phyloP scores from a whole-genome alignment of 2,797 vertebrate species.

The Cuculus canorus region DNA sequence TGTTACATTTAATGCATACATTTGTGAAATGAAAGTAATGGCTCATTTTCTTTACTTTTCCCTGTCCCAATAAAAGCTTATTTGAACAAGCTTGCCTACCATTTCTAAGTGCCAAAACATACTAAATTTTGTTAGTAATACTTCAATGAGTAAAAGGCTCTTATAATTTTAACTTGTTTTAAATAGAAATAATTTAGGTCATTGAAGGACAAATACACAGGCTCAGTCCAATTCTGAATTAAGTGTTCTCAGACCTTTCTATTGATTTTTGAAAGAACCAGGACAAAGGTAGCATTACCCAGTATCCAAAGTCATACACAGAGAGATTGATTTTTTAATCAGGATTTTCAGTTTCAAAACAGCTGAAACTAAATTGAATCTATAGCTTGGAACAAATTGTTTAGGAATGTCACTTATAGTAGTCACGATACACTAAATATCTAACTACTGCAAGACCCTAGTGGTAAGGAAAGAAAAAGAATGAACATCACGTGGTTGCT shows the following conservation, averaged over 20 bases:
- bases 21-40: not conserved
- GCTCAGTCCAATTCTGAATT: not conserved
- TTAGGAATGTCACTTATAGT: not conserved
- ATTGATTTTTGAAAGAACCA: not conserved
- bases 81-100: not conserved
- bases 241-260: not conserved
- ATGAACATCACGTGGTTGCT: not conserved
- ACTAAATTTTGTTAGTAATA: not conserved
- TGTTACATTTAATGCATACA: not conserved
- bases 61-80: not conserved
- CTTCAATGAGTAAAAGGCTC: not conserved
- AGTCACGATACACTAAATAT: not conserved
- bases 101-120: not conserved
- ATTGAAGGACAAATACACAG: not conserved
- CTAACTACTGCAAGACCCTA: not conserved
- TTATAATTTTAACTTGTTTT: not conserved
- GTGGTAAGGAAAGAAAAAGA: not conserved
- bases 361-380: not conserved
- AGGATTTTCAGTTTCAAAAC: not conserved
- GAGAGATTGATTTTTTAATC: not conserved
- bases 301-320: not conserved
- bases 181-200: not conserved
- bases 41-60: not conserved
- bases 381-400: not conserved
- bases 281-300: not conserved